A percentile compares a stretch with the other conserved stretches of the same genome.
Conservation (phyloP, 92 coral and sea anemone genomes). For the Phenganax marumi region DNA sequence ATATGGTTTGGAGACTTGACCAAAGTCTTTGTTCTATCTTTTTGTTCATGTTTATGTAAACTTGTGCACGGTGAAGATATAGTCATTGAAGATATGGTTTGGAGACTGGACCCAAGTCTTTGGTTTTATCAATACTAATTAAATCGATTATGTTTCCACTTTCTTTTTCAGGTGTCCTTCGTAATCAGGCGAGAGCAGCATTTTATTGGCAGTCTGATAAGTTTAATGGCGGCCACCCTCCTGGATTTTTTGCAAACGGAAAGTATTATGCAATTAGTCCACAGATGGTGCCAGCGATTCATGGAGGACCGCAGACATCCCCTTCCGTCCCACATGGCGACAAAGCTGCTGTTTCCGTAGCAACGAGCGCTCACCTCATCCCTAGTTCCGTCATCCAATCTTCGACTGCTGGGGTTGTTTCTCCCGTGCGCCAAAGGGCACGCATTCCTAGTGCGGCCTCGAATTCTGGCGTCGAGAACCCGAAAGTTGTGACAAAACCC, state of each 20-base stretch:
- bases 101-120: not conserved
- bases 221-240: not conserved
- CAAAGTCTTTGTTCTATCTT: too few relatives aligned
- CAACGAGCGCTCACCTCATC: constrained; percentile 1
- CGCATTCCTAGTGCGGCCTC: not conserved
- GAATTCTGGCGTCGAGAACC: not conserved
- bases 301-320: constrained; percentile 9
- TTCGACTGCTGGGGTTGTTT: constrained; percentile 2
- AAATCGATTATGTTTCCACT: not conserved
- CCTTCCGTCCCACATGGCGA: not conserved
- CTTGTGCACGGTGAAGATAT: too few relatives aligned
- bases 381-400: not conserved
- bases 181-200: not conserved
- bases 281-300: not conserved
- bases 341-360: not conserved
- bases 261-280: constrained; percentile 37
- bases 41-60: too few relatives aligned
- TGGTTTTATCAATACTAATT: too few relatives aligned
- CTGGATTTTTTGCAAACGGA: constrained; percentile 40
- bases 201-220: constrained; percentile 26
- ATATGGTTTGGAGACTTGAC: too few relatives aligned
- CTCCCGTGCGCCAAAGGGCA: not conserved
- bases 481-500: not conserved
- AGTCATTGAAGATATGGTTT: too few relatives aligned
- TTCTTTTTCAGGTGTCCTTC: not conserved